Evolutionary conservation across 2,113 vertebrate genomes (phyloP).

Genomic region (Gila orcuttii): DNA sequence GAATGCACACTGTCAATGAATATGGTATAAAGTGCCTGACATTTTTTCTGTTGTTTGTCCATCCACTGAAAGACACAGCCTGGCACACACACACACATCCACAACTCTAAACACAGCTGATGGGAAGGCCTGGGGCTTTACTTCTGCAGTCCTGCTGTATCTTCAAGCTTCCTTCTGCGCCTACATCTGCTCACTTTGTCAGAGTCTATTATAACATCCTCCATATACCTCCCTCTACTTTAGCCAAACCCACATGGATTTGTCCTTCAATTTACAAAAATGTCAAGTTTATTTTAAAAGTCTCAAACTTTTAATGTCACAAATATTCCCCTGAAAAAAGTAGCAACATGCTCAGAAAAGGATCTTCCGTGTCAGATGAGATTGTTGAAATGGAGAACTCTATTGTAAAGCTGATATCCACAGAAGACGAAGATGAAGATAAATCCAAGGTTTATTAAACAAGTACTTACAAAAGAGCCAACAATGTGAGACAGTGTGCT

Average conservation of each 20-base stretch:
- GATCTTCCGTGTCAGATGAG: too few relatives aligned
- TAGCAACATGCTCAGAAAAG: neutral
- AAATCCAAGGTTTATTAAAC: too few relatives aligned
- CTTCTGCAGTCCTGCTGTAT: conserved; percentile 10
- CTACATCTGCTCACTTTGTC: conserved; percentile 26
- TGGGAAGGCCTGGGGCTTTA: conserved; percentile 19
- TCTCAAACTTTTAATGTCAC: neutral
- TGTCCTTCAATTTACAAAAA: neutral
- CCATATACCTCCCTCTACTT: neutral
- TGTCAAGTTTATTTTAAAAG: neutral
- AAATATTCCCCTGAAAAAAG: neutral
- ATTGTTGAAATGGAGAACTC: neutral
- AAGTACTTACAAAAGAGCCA: too few relatives aligned
- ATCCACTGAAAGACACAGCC: conserved; percentile 7
- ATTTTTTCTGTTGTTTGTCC: neutral
- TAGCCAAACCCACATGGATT: neutral
- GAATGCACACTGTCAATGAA: neutral
- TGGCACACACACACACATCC: neutral
- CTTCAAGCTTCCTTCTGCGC: conserved; percentile 5
- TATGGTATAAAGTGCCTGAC: neutral
- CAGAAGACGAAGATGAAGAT: too few relatives aligned
- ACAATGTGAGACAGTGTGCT: too few relatives aligned
- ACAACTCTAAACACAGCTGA: conserved; percentile 13
- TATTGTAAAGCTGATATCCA: too few relatives aligned
- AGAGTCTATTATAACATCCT: conserved; percentile 1